Conservation (phyloP, 1,140 invertebrate species). For the Cotesia chilonis region DNA sequence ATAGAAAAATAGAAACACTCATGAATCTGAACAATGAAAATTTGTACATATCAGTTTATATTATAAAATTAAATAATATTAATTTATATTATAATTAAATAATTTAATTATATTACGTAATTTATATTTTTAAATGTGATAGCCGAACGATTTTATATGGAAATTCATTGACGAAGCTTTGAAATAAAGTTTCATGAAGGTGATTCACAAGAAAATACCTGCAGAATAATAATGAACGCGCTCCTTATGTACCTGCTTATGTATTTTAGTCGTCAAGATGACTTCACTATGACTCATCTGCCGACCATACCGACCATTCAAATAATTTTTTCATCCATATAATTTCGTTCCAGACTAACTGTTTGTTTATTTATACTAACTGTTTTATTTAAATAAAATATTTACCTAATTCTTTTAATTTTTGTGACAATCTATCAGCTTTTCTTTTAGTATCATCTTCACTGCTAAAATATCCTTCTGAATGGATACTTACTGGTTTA, state of each 20-base stretch:
- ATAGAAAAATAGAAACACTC: too few species aligned
- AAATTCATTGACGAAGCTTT: constrained; percentile 2
- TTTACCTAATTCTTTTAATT: constrained; percentile 51
- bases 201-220: constrained; percentile 34
- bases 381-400: not conserved
- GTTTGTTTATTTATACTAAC: constrained; percentile 8
- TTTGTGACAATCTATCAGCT: constrained; percentile 50
- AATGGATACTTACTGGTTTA: constrained; percentile 72
- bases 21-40: too few species aligned
- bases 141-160: not conserved
- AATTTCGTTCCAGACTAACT: constrained; percentile 24
- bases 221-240: constrained; percentile 42
- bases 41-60: too few species aligned
- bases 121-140: constrained; percentile 5
- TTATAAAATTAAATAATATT: too few species aligned
- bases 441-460: constrained; percentile 67
- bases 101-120: not conserved
- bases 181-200: constrained; percentile 4
- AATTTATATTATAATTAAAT: not conserved
- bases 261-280: constrained; percentile 35
- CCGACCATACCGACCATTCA: constrained; percentile 13
- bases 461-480: constrained; percentile 75
- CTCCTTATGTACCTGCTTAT: constrained; percentile 11
- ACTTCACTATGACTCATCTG: constrained; percentile 42
- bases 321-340: constrained; percentile 14